Conservation (phyloP, 2,113 vertebrate genomes). For the Anguilla japonica region DNA sequence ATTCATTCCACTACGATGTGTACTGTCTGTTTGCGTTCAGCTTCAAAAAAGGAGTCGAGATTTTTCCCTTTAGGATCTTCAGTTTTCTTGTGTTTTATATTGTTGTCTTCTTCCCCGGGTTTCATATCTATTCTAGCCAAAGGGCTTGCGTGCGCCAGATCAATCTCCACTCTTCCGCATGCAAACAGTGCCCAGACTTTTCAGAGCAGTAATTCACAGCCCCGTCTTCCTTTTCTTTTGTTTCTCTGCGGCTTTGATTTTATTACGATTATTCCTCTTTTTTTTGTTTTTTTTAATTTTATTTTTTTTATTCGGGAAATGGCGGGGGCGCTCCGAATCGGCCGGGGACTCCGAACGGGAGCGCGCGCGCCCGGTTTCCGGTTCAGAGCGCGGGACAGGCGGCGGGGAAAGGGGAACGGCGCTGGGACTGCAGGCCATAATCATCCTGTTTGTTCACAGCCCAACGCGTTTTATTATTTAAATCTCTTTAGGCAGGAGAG, state of each 20-base stretch:
- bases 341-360: slow-evolving; percentile 67
- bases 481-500: slow-evolving; percentile 77
- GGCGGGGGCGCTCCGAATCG: neutral
- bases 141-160: neutral
- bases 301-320: slow-evolving; percentile 24
- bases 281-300: no score
- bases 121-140: neutral
- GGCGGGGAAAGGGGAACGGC: slow-evolving; percentile 54
- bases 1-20: slow-evolving; percentile 61
- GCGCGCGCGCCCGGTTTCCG: slow-evolving; percentile 72
- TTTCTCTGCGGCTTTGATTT: no score
- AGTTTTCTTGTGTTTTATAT: neutral
- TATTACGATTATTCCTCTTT: no score
- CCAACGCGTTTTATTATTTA: slow-evolving; percentile 80
- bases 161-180: neutral
- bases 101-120: neutral
- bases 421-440: slow-evolving; percentile 76
- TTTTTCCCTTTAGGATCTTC: neutral
- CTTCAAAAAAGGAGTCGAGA: slow-evolving; percentile 1
- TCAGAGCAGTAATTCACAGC: neutral
- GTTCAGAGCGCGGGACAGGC: slow-evolving; percentile 66
- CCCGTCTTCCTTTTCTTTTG: slow-evolving; percentile 16
- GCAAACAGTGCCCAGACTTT: neutral
- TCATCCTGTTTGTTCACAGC: slow-evolving; percentile 81
- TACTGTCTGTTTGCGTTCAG: slow-evolving; percentile 49